Percentiles rank a stretch among this genome's conserved stretches.
phyloP scores from a whole-genome alignment of 2,888 invertebrate species.

The Parnassius smintheus region DNA sequence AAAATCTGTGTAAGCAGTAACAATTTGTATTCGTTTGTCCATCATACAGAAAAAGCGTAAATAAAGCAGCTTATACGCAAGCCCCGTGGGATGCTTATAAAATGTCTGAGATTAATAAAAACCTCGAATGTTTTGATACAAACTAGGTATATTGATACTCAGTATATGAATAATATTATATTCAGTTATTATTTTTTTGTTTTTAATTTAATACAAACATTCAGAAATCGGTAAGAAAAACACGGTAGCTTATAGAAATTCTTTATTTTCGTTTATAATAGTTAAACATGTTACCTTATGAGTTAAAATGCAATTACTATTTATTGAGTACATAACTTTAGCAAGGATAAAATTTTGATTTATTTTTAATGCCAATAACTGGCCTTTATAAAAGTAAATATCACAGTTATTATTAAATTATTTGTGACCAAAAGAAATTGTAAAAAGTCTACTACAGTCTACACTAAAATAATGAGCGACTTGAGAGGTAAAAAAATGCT shows the following conservation, averaged over 20 bases:
- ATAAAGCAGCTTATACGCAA: too few relatives aligned
- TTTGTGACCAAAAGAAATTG: slow-evolving; percentile 71
- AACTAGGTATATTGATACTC: too few relatives aligned
- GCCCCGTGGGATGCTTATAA: too few relatives aligned
- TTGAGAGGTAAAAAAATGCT: slow-evolving; percentile 42
- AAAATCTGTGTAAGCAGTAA: too few relatives aligned
- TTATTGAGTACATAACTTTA: slow-evolving; percentile 35
- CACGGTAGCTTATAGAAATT: slow-evolving; percentile 35
- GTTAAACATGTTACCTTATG: slow-evolving; percentile 29
- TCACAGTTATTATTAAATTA: slow-evolving; percentile 79
- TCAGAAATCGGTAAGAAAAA: slow-evolving; percentile 10
- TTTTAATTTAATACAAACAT: too few relatives aligned
- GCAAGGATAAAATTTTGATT: slow-evolving; percentile 50
- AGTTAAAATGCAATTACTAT: slow-evolving; percentile 35
- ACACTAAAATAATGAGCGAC: slow-evolving; percentile 50
- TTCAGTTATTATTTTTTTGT: too few relatives aligned
- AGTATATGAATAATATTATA: too few relatives aligned
- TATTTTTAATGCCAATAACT: slow-evolving; percentile 67
- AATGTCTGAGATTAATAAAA: too few relatives aligned
- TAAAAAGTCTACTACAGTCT: slow-evolving; percentile 49
- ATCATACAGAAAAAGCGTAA: too few relatives aligned
- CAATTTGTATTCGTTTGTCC: too few relatives aligned
- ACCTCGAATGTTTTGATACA: too few relatives aligned
- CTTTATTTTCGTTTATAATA: slow-evolving; percentile 38
- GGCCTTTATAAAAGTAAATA: slow-evolving; percentile 79